Base-by-base conservation (phyloP, 2,888 invertebrate species). In the Diogma glabrata region DNA sequence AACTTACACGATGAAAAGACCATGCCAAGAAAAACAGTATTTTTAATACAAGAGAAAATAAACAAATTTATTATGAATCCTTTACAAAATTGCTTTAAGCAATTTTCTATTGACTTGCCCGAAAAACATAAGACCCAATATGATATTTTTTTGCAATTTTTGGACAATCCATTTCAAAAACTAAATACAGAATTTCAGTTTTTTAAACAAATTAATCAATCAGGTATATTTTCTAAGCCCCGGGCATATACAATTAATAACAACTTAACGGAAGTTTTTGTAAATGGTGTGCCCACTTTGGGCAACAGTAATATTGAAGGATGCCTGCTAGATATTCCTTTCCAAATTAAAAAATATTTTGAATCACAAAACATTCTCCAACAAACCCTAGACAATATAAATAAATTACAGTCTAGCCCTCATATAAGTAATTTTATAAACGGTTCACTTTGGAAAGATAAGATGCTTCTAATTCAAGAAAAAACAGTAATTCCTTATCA, bases 331-430 rank as follows among this genome's bases (percentile, higher is more conserved):
- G 43, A 43, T 20, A 43, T 43, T 12, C 22, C 43, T 1, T 43
- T 43, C 22, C 43, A 43, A 43, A 20, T 43, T 9, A 43, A 20
- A 43, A 43, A 43, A 43, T 43, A 20, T 20, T 23, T 47, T 47
- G 47, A 47, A 47, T 5, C 14, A n/a, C n/a, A n/a, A n/a, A n/a
- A n/a, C n/a, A n/a, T n/a, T n/a, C n/a, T 33, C 16, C 7, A 36
- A 36, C 16, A 17, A 36, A 36, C 36, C 9, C 17, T 36, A n/a
- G 36, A 36, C 14, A 36, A 36, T n/a, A 36, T 14, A 36, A 36
- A 10, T 17, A 36, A 36, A 14, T n/a, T 36, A 36, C 16, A 36
- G 17, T 14, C 3, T 17, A 36, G 12, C 17, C 14, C 14, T 17
- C 14, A 14, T 36, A 36, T 36, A 9, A 14, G 8, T 17, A 36